Percentiles rank a stretch among this genome's conserved stretches.
Evolutionary conservation across 2,797 vertebrate genomes (phyloP).

Genomic region (Acipenser oxyrinchus): DNA sequence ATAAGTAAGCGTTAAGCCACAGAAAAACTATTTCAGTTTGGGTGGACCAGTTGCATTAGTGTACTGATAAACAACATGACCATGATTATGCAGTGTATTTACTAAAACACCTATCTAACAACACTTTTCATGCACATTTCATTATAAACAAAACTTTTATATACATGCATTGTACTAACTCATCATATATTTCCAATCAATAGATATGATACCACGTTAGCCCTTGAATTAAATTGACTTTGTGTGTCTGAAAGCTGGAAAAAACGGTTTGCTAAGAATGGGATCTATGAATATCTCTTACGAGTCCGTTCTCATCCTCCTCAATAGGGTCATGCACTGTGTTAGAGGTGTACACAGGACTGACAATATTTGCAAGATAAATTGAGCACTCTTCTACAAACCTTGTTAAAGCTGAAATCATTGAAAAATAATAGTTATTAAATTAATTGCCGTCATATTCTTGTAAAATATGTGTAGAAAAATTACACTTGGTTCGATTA

Average conservation of each 20-base stretch:
- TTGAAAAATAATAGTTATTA: constrained; percentile 88
- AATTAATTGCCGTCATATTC: constrained; percentile 94
- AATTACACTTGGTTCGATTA: constrained; percentile 96
- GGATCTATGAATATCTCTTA: constrained; percentile 64
- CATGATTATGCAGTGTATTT: too few relatives aligned
- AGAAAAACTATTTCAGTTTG: too few relatives aligned
- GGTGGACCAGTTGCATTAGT: too few relatives aligned
- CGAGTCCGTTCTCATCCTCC: constrained; percentile 70
- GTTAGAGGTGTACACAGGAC: too few relatives aligned
- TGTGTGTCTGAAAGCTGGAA: too few relatives aligned
- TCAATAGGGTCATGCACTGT: constrained; percentile 70
- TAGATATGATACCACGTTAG: too few relatives aligned
- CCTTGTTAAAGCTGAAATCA: constrained; percentile 68
- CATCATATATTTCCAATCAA: too few relatives aligned
- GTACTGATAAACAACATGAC: too few relatives aligned
- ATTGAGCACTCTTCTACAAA: constrained; percentile 70
- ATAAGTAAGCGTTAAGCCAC: too few relatives aligned
- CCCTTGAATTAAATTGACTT: too few relatives aligned
- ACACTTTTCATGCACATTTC: background rate
- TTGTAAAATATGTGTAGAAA: constrained; percentile 86
- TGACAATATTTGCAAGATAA: too few relatives aligned
- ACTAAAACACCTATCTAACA: background rate
- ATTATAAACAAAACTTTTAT: background rate
- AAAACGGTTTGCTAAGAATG: constrained; percentile 36
- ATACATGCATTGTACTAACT: constrained; percentile 10